Base-by-base conservation (phyloP, 2,797 vertebrate genomes). In the Coluber constrictor region DNA sequence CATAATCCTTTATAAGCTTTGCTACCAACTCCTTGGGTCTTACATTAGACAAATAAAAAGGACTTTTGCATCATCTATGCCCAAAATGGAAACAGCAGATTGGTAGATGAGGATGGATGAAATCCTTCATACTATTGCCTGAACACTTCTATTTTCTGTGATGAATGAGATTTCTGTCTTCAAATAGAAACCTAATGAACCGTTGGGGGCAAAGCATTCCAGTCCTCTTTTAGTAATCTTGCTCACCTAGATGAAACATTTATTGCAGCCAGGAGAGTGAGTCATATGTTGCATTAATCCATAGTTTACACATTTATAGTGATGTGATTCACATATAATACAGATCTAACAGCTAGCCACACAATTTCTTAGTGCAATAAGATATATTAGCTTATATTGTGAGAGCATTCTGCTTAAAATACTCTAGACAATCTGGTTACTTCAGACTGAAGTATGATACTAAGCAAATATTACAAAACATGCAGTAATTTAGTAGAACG, bases 381-480 rank as follows among this genome's bases (percentile, higher is more conserved):
- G 20, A 79, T 92, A 66, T 94, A 90, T 94, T 89, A 90, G 94
- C 91, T 86, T 91, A 66, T 94, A 93, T 90, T 94, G 74, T 91
- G 57, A 29, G 43, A 90, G 25, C 12, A 70, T 57, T 87, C 70
- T 92, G 54, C 27, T 23, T 87, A 87, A 92, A 51, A 54, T 94
- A 60, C 93, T 95, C 83, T 70, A n/a, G 88, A 83, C 27, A 89
- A 59, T 16, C 47, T 86, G 94, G n/a, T 92, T 87, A 94, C 92
- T 93, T 95, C 88, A 90, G 87, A 90, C 63, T 94, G 87, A 95
- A 90, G 88, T 94, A 87, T 92, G 90, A 90, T 95, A 57, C 91
- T 94, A 86, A 93, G 94, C 79, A 93, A 61, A 13, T 93, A 86
- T 55, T 90, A 86, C 92, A 88, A 56, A 95, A 93, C n/a, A 37